These are phyloP conservation scores for Aspiorhynchus laticeps DNA, from an alignment of 2,113 vertebrate genomes.

Conservation along the genomic window DNA sequence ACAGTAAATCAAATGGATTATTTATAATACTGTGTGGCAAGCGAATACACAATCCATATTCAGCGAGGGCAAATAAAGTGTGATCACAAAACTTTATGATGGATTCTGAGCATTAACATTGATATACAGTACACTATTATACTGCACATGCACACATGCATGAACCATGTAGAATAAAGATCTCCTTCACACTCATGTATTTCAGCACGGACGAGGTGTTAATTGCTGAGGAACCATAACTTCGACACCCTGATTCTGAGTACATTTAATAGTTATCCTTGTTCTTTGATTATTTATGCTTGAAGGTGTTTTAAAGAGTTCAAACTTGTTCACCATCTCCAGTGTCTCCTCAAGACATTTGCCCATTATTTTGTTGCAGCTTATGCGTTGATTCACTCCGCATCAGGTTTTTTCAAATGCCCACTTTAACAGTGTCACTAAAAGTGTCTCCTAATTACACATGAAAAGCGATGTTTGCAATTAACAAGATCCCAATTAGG, in stretches of 20 bases:
- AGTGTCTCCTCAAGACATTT: background rate
- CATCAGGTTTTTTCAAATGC: constrained; percentile 10
- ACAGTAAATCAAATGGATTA: constrained; percentile 40
- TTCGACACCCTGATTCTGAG: constrained; percentile 28
- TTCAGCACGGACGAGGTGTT: constrained; percentile 32
- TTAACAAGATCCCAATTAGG: constrained; percentile 72
- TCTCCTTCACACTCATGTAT: constrained; percentile 24
- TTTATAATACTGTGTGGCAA: constrained; percentile 37
- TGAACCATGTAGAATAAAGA: background rate
- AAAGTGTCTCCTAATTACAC: constrained; percentile 64
- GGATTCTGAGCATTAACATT: constrained; percentile 29
- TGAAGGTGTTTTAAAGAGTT: background rate
- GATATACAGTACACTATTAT: constrained; percentile 28
- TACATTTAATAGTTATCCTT: background rate
- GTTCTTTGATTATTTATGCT: background rate
- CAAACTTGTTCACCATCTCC: background rate
- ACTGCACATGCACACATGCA: constrained; percentile 23
- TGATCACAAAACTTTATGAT: constrained; percentile 36
- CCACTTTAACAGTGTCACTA: constrained; percentile 16
- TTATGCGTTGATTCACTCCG: background rate
- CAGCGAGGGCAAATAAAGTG: background rate
- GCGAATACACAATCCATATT: constrained; percentile 44
- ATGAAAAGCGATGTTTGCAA: constrained; percentile 67
- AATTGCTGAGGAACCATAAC: constrained; percentile 39
- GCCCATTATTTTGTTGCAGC: background rate